Evolutionary conservation across 2,113 vertebrate species (phyloP), one percentile per base, ranked within the genome.

Genomic region (Percopsis transmontana): DNA sequence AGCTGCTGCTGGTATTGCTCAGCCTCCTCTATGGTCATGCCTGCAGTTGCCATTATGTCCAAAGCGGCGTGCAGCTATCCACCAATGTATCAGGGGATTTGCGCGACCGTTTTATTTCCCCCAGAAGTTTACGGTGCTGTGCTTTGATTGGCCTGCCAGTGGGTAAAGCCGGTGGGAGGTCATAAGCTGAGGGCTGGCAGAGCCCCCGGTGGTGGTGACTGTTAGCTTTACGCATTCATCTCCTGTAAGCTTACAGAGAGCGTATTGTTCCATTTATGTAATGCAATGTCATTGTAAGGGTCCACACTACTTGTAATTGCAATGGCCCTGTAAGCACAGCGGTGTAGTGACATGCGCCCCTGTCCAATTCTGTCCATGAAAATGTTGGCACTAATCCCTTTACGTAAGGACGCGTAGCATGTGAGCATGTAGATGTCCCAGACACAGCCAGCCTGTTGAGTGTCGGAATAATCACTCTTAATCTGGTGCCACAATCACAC

Each of bases 1-100:
- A 95, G 1, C 75, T 95, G 94, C 82, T 94, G 94, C 70, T 95
- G 94, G 67, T 94, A 95, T 10, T 95, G 94, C 74, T 95, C 94
- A 58, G 94, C 94, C 41, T 95, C 94, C 74, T 95, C 94, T 58
- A 92, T 85, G 16, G 92, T 93, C 94, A 95, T 95, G 15, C 93
- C 94, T 2, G 88, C 89, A 0, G 92, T 93, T 2, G 93, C 80
- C 1, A 93, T 93, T 2, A 92, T 91, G 23, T 93, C 90, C 0
- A 90, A 78, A 93, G 93, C 23, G 87, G 92, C 90, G 53, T 90
- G 90, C 92, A 76, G 4, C 15, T 2, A 1, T 3, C 19, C 21
- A 39, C 39, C 20, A 44, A 55, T 41, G n/a, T 6, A 15, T 45
- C 40, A 48, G 11, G n/a, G 66, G 20, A 39, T 42, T 24, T 14